A percentile compares a stretch with the other conserved stretches of the same genome.
Evolutionary conservation across 2,888 invertebrate species (phyloP).

Genomic region (Amphipyra tragopoginis): DNA sequence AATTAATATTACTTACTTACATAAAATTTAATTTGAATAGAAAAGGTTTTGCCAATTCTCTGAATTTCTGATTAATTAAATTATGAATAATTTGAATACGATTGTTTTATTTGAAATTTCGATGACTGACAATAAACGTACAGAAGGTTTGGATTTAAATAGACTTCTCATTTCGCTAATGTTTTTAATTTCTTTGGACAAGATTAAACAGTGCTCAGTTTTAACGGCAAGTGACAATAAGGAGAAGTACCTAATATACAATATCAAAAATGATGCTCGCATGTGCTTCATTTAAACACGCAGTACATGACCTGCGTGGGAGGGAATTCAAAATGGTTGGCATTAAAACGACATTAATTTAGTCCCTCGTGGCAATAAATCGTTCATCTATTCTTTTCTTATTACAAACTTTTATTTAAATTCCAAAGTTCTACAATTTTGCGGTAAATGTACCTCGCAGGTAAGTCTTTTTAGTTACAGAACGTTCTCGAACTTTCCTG

Average conservation of each 20-base stretch:
- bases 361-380: slow-evolving; percentile 26
- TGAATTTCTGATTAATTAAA: not conserved
- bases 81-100: too few species aligned
- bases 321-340: not conserved
- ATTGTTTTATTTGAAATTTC: too few species aligned
- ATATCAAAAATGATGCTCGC: too few species aligned
- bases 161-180: too few species aligned
- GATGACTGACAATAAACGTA: too few species aligned
- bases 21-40: not conserved
- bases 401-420: slow-evolving; percentile 51
- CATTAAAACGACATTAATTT: slow-evolving; percentile 15
- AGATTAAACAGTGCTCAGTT: too few species aligned
- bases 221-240: too few species aligned
- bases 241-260: too few species aligned
- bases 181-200: too few species aligned
- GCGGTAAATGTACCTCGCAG: slow-evolving; percentile 20
- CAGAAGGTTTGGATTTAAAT: too few species aligned
- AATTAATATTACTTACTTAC: slow-evolving; percentile 12
- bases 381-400: slow-evolving; percentile 35
- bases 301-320: not conserved
- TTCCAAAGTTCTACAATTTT: slow-evolving; percentile 40
- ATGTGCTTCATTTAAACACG: too few species aligned
- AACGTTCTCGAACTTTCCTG: slow-evolving; percentile 21
- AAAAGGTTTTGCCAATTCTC: not conserved
- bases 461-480: slow-evolving; percentile 36